phyloP scores from a whole-genome alignment of 2,888 invertebrate genomes.

The Phyllotreta cruciferae region DNA sequence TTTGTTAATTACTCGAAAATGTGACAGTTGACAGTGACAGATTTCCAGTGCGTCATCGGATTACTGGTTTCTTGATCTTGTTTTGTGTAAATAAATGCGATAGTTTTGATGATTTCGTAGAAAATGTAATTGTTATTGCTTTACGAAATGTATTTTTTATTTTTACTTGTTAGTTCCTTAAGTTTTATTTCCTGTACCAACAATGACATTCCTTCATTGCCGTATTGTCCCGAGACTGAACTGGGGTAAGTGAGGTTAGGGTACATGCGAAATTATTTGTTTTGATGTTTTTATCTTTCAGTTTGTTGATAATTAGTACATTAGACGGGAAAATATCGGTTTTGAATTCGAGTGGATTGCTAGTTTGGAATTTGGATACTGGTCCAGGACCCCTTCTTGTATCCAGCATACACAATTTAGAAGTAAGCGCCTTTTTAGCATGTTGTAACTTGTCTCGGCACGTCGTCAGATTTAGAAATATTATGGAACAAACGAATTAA shows the following conservation, averaged over 20 bases:
- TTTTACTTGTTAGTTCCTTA: conserved; percentile 15
- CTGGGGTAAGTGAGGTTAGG: conserved; percentile 40
- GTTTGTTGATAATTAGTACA: conserved; percentile 82
- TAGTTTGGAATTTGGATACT: conserved; percentile 82
- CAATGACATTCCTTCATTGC: conserved; percentile 41
- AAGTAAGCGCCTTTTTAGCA: conserved; percentile 64
- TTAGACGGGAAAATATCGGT: conserved; percentile 89
- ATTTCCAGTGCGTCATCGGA: too few relatives aligned
- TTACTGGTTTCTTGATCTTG: too few relatives aligned
- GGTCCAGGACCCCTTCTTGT: conserved; percentile 79
- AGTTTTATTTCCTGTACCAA: conserved; percentile 16
- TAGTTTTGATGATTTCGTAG: not conserved
- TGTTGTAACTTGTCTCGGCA: not conserved
- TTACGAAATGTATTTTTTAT: conserved; percentile 21
- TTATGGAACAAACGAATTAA: too few relatives aligned
- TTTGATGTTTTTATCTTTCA: conserved; percentile 25
- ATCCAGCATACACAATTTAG: conserved; percentile 87
- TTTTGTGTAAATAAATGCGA: not conserved
- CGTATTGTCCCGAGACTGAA: conserved; percentile 44
- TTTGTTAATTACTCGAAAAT: too few relatives aligned
- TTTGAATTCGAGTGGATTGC: conserved; percentile 73
- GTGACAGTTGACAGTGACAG: too few relatives aligned
- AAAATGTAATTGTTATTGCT: not conserved
- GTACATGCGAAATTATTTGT: conserved; percentile 6
- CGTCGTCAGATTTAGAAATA: too few relatives aligned